A percentile compares a stretch with the other conserved stretches of the same genome.
Conservation (phyloP, 2,113 vertebrate genomes). For the Arvicanthis niloticus region DNA sequence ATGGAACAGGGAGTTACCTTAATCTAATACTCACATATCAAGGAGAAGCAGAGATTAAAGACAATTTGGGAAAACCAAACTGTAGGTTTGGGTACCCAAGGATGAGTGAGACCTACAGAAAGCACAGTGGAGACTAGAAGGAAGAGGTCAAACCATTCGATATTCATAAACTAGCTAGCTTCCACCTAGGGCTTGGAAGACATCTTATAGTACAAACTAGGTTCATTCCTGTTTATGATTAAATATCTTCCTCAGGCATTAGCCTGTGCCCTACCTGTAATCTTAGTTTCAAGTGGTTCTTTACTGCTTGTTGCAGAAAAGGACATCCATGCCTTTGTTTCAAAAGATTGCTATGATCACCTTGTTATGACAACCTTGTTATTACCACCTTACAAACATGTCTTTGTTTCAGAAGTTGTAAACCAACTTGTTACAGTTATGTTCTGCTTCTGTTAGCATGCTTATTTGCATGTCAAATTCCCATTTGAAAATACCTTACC, state of each 20-base stretch:
- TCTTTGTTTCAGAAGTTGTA: not conserved
- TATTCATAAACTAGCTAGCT: not conserved
- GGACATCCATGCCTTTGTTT: not conserved
- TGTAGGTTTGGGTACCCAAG: rapidly evolving
- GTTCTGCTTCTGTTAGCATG: not conserved
- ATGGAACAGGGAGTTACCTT: no score
- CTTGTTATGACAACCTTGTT: not conserved
- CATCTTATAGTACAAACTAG: not conserved
- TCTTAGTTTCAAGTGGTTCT: not conserved
- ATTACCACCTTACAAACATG: not conserved
- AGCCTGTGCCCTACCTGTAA: not conserved
- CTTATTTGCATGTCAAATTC: not conserved
- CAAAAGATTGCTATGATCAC: not conserved
- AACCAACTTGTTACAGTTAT: not conserved
- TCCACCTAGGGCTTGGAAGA: not conserved
- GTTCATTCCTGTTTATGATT: not conserved
- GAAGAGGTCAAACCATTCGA: no score
- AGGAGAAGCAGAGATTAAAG: not conserved
- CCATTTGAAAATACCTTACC: not conserved
- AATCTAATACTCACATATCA: not conserved
- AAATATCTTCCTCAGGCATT: not conserved
- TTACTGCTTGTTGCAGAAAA: not conserved
- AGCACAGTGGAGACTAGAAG: not conserved
- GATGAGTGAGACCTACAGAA: not conserved
- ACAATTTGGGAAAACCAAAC: not conserved